Conservation (phyloP, 2,888 invertebrate species). For the Agriopis aurantiaria region DNA sequence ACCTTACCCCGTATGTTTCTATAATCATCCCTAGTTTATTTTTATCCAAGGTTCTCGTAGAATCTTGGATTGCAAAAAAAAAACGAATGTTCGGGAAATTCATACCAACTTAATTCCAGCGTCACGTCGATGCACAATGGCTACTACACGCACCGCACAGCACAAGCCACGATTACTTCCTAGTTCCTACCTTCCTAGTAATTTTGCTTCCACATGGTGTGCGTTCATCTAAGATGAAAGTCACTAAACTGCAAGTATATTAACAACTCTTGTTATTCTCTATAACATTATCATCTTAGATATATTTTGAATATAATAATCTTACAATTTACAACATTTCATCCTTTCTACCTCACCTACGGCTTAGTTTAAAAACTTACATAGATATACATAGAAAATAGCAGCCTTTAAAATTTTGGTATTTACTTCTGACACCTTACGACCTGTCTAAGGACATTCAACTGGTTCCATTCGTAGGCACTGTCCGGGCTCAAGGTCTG, state of each 20-base stretch:
- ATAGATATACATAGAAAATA: background rate
- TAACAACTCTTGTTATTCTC: background rate
- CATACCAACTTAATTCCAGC: slow-evolving; percentile 48
- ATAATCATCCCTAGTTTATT: too few relatives aligned
- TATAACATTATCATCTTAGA: background rate
- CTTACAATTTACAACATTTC: too few relatives aligned
- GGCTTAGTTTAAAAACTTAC: too few relatives aligned
- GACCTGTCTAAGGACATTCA: slow-evolving; percentile 58
- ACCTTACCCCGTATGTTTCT: too few relatives aligned
- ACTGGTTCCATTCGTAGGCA: slow-evolving; percentile 52
- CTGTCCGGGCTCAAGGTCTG: slow-evolving; percentile 62
- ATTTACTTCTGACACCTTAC: slow-evolving; percentile 38
- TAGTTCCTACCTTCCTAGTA: slow-evolving; percentile 64
- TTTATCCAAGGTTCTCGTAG: too few relatives aligned
- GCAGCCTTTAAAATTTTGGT: too few relatives aligned
- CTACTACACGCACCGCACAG: slow-evolving; percentile 58
- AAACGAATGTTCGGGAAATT: slow-evolving; percentile 48
- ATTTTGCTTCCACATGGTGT: slow-evolving; percentile 62
- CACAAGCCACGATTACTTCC: slow-evolving; percentile 59
- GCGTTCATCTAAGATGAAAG: slow-evolving; percentile 62
- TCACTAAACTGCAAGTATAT: slow-evolving; percentile 38
- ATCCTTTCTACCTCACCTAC: too few relatives aligned
- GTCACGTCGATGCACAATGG: slow-evolving; percentile 36
- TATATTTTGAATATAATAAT: too few relatives aligned
- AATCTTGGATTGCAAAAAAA: too few relatives aligned